phyloP scores from a whole-genome alignment of 2,113 vertebrate genomes.

The Tautogolabrus adspersus region DNA sequence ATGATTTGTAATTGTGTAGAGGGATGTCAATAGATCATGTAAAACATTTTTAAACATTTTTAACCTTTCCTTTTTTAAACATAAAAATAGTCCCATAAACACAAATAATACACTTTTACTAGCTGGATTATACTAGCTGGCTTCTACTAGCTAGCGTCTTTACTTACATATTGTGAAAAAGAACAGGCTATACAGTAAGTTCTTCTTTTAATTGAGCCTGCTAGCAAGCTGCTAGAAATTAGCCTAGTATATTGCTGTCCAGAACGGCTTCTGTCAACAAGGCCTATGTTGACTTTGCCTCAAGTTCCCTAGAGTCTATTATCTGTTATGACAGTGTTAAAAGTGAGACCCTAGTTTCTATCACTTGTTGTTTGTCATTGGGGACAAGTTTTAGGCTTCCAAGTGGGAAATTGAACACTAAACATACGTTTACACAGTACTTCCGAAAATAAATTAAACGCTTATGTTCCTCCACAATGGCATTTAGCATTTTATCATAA shows the following conservation, averaged over 20 bases:
- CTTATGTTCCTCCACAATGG: not conserved
- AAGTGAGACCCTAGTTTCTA: not conserved
- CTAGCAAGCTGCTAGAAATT: not conserved
- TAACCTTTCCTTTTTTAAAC: no score
- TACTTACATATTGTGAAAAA: not conserved
- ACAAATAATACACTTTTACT: no score
- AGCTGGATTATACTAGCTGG: not conserved
- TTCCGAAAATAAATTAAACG: not conserved
- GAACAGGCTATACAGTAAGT: no score
- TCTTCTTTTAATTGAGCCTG: not conserved
- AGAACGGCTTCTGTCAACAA: not conserved
- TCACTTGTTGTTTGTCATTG: not conserved
- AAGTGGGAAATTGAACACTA: not conserved
- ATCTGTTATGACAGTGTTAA: not conserved
- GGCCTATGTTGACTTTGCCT: no score
- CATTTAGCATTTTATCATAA: not conserved
- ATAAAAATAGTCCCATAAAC: no score
- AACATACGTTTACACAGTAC: not conserved
- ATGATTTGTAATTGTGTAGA: no score
- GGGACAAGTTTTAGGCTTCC: not conserved
- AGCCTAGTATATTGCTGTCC: not conserved
- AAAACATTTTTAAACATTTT: no score
- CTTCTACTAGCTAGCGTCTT: not conserved
- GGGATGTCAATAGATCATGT: no score
- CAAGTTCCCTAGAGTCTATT: not conserved